Evolutionary conservation across 2,797 vertebrate species (phyloP), one percentile per base, ranked within the genome.

Genomic region (Mus caroli): DNA sequence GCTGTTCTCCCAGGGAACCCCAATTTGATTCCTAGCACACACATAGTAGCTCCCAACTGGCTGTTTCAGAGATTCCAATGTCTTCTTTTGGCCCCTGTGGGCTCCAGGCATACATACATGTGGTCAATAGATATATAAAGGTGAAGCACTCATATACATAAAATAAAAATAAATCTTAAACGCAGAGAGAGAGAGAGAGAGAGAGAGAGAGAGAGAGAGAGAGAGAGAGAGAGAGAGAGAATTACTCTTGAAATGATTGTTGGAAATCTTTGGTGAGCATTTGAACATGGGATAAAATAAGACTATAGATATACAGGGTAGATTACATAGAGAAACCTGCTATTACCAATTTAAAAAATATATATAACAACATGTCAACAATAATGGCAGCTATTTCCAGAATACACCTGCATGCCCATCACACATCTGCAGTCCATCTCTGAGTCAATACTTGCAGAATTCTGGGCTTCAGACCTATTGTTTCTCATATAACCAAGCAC

Each of bases 401-500:
- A 94, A 73, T 77, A 76, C 46, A 11, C 15, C n/a, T 52, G 6
- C 28, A n/a, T 76, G 6, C 40, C 54, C 15, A n/a, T 64, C 28
- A 82, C 7, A 54, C 60, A 37, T 73, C 50, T 52, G 26, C 3
- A 46, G 54, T 34, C 28, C 4, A 13, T 67, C 52, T 22, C 0
- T 69, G 60, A 82, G 20, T 78, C 40, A 93, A 20, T 69, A 50
- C 91, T 87, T n/a, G 84, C 52, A 96, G 67, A 78, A 75, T 0
- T 73, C 52, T 92, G 9, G n/a, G 60, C 15, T 77, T 54, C 19
- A n/a, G 19, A 34, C 28, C 54, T 79, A 78, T 28, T 75, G 54
- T 79, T 76, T 91, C 31, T 92, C 75, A 89, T 91, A 80, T 26
- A 92, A 75, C 60, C 34, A 80, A 85, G 31, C 34, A 80, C 84